Conservation (phyloP, 1,140 invertebrate species). For the Neelides sp. region DNA sequence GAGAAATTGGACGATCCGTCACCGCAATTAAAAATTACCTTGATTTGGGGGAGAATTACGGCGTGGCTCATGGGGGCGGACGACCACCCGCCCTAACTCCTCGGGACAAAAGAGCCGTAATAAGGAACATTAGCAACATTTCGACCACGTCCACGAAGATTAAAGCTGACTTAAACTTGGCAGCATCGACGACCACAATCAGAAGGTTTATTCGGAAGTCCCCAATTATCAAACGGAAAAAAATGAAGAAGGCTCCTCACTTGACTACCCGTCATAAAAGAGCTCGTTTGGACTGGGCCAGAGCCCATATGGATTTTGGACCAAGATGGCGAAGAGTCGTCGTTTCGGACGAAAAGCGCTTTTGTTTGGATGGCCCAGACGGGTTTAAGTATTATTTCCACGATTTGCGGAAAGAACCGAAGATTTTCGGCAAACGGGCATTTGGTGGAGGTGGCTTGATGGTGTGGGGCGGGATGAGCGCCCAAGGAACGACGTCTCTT, state of each 20-base stretch:
- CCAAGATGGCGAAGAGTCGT: constrained; percentile 6
- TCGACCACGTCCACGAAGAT: neutral
- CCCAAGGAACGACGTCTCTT: neutral
- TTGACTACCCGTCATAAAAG: neutral
- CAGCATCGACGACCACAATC: neutral
- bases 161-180: neutral
- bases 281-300: constrained; percentile 4
- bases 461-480: neutral
- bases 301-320: neutral
- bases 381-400: constrained; percentile 10
- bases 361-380: constrained; percentile 16
- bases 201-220: neutral
- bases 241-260: neutral
- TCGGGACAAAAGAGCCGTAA: neutral
- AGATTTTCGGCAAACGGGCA: neutral
- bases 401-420: constrained; percentile 3
- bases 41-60: neutral
- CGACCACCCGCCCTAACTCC: neutral
- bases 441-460: neutral
- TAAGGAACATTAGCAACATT: neutral
- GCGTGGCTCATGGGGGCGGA: neutral
- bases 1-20: neutral
- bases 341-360: constrained; percentile 12
- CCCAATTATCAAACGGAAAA: neutral
- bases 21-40: neutral